Conservation (phyloP, 2,113 vertebrate genomes). For the Lagopus leucura region DNA sequence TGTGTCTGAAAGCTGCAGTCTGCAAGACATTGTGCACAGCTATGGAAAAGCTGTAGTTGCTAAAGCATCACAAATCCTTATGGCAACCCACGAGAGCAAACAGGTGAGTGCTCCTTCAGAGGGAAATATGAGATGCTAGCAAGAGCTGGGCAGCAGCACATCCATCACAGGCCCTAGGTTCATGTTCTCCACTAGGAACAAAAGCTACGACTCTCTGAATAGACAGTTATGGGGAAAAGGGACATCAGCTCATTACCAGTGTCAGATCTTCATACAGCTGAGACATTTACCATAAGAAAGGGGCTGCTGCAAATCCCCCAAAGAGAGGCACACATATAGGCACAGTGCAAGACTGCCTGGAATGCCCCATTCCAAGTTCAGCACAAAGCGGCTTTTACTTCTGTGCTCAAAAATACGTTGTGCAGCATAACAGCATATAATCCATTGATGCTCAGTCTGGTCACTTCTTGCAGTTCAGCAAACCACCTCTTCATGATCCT, state of each 20-base stretch:
- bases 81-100: background rate
- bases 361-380: background rate
- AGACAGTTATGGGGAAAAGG: background rate
- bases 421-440: background rate
- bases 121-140: background rate
- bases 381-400: background rate
- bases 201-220: background rate
- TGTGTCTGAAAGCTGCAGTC: conserved; percentile 25
- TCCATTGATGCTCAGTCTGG: background rate
- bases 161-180: background rate
- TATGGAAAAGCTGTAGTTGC: background rate
- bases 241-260: background rate
- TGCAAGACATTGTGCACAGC: background rate
- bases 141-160: background rate
- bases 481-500: background rate
- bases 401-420: background rate
- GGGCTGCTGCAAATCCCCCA: background rate
- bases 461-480: background rate
- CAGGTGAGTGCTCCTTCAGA: background rate
- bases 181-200: background rate
- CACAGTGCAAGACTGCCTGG: background rate
- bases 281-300: background rate
- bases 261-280: background rate
- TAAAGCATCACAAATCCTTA: background rate
- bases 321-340: background rate